Percentiles rank a stretch among this genome's conserved stretches.
Conservation (phyloP, 1,140 invertebrate genomes). For the Elymnias hypermnestra region DNA sequence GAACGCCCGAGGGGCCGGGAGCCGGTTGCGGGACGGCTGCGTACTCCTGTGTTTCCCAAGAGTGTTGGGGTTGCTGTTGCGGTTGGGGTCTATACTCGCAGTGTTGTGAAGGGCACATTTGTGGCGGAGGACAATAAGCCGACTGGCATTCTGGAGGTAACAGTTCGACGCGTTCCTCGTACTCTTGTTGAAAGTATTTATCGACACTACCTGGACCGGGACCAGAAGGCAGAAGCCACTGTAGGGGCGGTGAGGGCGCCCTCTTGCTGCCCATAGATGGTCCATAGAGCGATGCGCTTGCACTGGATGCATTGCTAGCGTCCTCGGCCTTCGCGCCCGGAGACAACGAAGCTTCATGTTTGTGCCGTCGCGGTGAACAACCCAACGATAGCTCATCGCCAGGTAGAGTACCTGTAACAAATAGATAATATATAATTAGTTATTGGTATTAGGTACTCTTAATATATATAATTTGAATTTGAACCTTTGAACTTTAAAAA, state of each 20-base stretch:
- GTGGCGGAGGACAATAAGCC: constrained; percentile 79
- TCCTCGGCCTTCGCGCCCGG: constrained; percentile 84
- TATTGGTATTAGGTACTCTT: not conserved
- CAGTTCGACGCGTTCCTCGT: constrained; percentile 72
- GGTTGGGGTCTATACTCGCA: constrained; percentile 81
- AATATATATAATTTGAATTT: too few relatives aligned
- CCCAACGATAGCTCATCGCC: constrained; percentile 85
- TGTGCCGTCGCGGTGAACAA: constrained; percentile 75
- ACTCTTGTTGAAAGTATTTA: constrained; percentile 78
- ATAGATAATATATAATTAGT: not conserved
- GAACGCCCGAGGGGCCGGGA: constrained; percentile 77
- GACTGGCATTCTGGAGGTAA: constrained; percentile 71
- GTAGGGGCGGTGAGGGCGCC: constrained; percentile 68
- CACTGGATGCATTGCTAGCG: constrained; percentile 80
- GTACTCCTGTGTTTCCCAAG: constrained; percentile 77
- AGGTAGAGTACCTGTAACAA: constrained; percentile 83
- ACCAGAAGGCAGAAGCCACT: constrained; percentile 67
- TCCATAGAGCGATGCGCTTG: constrained; percentile 79
- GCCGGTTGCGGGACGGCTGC: constrained; percentile 58
- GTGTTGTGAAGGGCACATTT: constrained; percentile 76
- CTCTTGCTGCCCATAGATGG: constrained; percentile 70
- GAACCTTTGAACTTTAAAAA: too few relatives aligned
- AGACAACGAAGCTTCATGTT: constrained; percentile 77
- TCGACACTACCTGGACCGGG: constrained; percentile 83
- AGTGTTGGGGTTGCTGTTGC: constrained; percentile 72